These are phyloP conservation scores for Neodiprion lecontei DNA, from an alignment of 1,140 invertebrate genomes.

Conservation along the genomic window DNA sequence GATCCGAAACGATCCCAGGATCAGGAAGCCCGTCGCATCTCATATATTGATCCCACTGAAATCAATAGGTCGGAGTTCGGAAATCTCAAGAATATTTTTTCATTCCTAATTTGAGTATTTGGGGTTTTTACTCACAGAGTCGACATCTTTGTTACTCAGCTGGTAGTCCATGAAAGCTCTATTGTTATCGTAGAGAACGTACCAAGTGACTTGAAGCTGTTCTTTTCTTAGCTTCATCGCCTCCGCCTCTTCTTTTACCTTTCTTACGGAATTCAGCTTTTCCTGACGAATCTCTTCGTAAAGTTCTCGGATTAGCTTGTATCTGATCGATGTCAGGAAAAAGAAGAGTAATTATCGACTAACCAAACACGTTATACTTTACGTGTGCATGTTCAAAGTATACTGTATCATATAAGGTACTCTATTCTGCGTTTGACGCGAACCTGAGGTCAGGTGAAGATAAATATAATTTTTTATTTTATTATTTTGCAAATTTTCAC, in stretches of 20 bases:
- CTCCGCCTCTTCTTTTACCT: slow-evolving; percentile 30
- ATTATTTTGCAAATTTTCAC: too few relatives aligned
- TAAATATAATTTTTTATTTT: too few relatives aligned
- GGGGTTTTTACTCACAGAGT: slow-evolving; percentile 36
- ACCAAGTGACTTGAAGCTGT: slow-evolving; percentile 38
- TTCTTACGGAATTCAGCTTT: slow-evolving; percentile 33
- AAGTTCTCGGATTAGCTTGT: slow-evolving; percentile 43
- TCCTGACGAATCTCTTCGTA: slow-evolving; percentile 47
- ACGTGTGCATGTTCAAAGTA: too few relatives aligned
- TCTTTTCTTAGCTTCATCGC: slow-evolving; percentile 28
- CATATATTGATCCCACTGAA: slow-evolving; percentile 69
- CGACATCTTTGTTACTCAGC: slow-evolving; percentile 28
- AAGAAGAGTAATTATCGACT: neutral
- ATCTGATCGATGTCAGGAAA: neutral
- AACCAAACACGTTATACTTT: too few relatives aligned
- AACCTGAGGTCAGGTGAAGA: too few relatives aligned
- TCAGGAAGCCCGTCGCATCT: slow-evolving; percentile 71
- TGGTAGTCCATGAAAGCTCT: slow-evolving; percentile 33
- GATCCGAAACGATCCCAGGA: slow-evolving; percentile 61
- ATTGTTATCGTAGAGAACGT: slow-evolving; percentile 28
- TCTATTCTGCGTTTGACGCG: too few relatives aligned
- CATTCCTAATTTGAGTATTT: neutral
- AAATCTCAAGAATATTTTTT: neutral
- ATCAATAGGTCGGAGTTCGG: neutral
- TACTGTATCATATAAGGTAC: too few relatives aligned